A percentile compares a stretch with the other conserved stretches of the same genome.
Evolutionary conservation across 2,888 invertebrate genomes (phyloP).

Genomic region (Erynnis tages): DNA sequence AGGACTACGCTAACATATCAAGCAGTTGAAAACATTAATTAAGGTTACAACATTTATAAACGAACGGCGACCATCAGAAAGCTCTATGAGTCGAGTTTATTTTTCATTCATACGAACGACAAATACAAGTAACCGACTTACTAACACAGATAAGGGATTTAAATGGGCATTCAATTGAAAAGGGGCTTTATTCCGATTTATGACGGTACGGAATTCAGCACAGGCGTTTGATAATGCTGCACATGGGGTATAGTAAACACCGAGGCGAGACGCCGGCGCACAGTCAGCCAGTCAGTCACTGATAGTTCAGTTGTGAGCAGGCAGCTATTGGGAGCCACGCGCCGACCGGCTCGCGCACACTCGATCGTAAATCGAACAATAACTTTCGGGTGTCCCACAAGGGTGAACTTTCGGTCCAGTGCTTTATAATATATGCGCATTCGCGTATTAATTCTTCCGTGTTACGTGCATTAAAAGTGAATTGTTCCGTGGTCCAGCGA

Average conservation of each 20-base stretch:
- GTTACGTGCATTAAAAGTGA: constrained; percentile 50
- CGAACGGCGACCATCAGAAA: constrained; percentile 67
- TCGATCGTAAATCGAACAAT: constrained; percentile 57
- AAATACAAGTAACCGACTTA: constrained; percentile 73
- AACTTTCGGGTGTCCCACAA: constrained; percentile 52
- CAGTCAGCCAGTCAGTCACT: constrained; percentile 54
- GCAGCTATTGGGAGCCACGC: constrained; percentile 62
- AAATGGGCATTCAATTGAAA: constrained; percentile 34
- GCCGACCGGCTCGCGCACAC: constrained; percentile 53
- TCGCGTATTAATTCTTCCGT: constrained; percentile 37
- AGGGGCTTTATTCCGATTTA: background rate
- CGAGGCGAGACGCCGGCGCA: constrained; percentile 60
- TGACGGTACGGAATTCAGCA: constrained; percentile 44
- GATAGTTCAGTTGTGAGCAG: constrained; percentile 58
- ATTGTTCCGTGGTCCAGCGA: constrained; percentile 52
- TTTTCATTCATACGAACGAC: constrained; percentile 78
- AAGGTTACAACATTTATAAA: constrained; percentile 74
- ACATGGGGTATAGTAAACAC: constrained; percentile 76
- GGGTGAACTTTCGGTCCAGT: constrained; percentile 60
- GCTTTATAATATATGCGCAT: constrained; percentile 43
- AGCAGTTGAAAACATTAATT: constrained; percentile 70
- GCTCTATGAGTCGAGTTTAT: constrained; percentile 70
- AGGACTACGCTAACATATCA: constrained; percentile 54
- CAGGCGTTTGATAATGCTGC: constrained; percentile 58
- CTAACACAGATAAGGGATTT: constrained; percentile 68